These are phyloP conservation scores for Pyrrhosoma nymphula DNA, from an alignment of 2,888 invertebrate species.

Conservation along the genomic window DNA sequence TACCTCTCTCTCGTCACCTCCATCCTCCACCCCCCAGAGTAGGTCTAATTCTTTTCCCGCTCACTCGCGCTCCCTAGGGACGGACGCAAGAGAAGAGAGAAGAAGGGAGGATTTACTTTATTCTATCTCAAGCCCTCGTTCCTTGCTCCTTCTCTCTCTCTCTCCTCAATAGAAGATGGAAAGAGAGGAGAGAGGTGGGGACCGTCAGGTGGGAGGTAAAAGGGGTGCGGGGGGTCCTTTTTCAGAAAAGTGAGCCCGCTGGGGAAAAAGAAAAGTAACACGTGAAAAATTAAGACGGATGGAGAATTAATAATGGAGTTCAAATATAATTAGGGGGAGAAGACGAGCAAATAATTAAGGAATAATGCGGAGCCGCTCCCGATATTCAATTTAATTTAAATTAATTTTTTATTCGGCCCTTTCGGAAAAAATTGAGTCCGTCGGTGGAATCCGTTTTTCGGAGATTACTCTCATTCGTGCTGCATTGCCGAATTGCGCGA, in stretches of 20 bases:
- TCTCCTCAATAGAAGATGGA: not conserved
- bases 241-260: not conserved
- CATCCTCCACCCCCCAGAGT: not conserved
- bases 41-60: constrained; percentile 26
- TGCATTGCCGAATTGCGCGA: not conserved
- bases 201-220: not conserved
- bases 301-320: constrained; percentile 18
- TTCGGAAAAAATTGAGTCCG: not conserved
- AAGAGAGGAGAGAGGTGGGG: not conserved
- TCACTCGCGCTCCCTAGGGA: not conserved
- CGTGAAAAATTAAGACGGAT: constrained; percentile 35
- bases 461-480: not conserved
- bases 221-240: not conserved
- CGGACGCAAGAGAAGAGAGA: too few species aligned
- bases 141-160: not conserved
- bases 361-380: not conserved
- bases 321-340: constrained; percentile 27
- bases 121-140: not conserved
- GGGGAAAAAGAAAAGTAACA: not conserved
- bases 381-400: not conserved
- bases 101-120: not conserved
- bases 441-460: not conserved
- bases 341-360: constrained; percentile 36
- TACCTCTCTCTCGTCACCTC: not conserved
- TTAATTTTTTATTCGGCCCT: not conserved